phyloP scores from a whole-genome alignment of 2,113 vertebrate species.

The Sebastes fasciatus region DNA sequence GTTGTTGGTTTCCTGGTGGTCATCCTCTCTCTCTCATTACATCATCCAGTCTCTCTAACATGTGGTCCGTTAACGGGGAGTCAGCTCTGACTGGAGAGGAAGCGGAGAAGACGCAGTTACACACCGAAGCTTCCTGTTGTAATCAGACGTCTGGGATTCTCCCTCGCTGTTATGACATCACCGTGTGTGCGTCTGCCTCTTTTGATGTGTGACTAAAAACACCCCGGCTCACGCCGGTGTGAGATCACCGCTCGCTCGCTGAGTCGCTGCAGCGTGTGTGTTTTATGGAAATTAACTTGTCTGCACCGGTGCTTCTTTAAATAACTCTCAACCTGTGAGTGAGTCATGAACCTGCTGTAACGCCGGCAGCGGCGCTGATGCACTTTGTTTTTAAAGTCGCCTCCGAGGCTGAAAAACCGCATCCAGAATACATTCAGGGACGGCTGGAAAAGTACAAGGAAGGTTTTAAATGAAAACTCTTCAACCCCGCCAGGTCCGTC shows the following conservation, averaged over 20 bases:
- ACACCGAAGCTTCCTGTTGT: conserved; percentile 34
- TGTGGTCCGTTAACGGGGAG: not conserved
- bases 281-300: conserved; percentile 33
- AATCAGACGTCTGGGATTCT: conserved; percentile 71
- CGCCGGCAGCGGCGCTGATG: not conserved
- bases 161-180: conserved; percentile 60
- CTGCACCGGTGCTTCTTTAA: conserved; percentile 57
- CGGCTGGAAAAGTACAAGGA: conserved; percentile 25
- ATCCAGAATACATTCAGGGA: conserved; percentile 3
- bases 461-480: not conserved
- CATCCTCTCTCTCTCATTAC: not conserved
- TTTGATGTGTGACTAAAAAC: too few relatives aligned
- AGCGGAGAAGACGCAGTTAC: conserved; percentile 47
- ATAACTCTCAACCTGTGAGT: conserved; percentile 64
- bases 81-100: conserved; percentile 62
- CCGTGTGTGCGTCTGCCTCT: not conserved
- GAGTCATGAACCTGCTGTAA: conserved; percentile 49
- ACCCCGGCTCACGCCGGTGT: too few relatives aligned
- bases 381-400: conserved; percentile 35
- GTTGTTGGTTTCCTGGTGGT: not conserved
- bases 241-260: too few relatives aligned
- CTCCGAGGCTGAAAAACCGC: conserved; percentile 18
- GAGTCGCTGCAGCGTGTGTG: conserved; percentile 28
- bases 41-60: not conserved
- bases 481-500: too few relatives aligned